Base-by-base conservation (phyloP, 2,888 invertebrate species). In the Cryptocheilus praepositus region DNA sequence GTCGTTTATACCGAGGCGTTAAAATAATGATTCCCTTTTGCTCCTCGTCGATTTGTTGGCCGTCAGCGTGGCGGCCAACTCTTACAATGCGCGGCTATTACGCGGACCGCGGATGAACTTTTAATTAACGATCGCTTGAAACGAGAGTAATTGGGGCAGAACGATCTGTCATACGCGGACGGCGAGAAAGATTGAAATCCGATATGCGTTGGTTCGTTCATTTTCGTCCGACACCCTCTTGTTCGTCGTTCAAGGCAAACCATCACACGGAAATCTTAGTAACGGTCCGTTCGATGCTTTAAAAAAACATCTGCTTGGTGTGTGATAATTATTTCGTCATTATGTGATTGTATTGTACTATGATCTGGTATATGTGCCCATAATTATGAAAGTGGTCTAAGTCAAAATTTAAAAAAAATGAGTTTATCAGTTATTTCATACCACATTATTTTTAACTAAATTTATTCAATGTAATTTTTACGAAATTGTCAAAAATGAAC, bases 41-140 rank as follows among this genome's bases (percentile, higher is more conserved):
- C 60, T 60, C 49, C 43, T 18, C 13, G 16, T 45, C 59, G 51
- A 62, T 65, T 67, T 65, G 54, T 67, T 56, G 59, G 52, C 56
- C 62, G 71, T 71, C 73, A 67, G 45, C 49, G 45, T 36, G 43
- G 53, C 52, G 22, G 63, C 45, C 60, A 43, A 19, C 67, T 55
- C 60, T 60, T 67, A 61, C 67, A 70, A 70, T 72, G 61, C 67
- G 18, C 46, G 36, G 57, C 64, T 67, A 72, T 67, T 71, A 69
- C 65, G 22, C 58, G 59, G 43, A 2, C 61, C 28, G 49, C 53
- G 60, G 53, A 63, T 54, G 51, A 73, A 71, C 68, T 68, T 71
- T 73, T 68, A 73, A 73, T 73, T 68, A 73, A 69, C 74, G 64
- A 70, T 62, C 65, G 67, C 52, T 73, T 65, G 58, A 67, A 74